Evolutionary conservation across 2,888 invertebrate genomes (phyloP), one percentile per base, ranked within the genome.

Genomic region (Atrina japonica): DNA sequence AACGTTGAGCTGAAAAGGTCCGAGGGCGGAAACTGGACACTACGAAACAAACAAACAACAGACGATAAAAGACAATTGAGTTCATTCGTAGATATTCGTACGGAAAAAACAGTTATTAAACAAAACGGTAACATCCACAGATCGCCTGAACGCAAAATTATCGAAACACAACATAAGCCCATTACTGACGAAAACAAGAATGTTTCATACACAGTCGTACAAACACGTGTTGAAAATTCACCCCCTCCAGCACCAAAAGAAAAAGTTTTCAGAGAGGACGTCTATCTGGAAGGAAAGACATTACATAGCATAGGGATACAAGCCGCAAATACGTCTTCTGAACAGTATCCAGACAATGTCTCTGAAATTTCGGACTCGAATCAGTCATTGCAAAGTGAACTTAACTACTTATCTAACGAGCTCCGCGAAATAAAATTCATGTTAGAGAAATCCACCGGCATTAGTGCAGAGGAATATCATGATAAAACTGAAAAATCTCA

Each of bases 11-110:
- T 77, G 5, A 74, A 60, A 41, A 69, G 75, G 18, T 61, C 75
- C 6, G 82, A 82, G 1, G 82, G 81, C 58, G 83, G 82, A 35
- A 86, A 86, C 72, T 86, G 86, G 86, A 86, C 86, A 3, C 70
- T 85, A n/a, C 74, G 81, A 16, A 71, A 67, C n/a, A 59, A 81
- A 76, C 49, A 69, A 59, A 9, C 58, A 41, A 70, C 70, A 14
- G 71, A 73, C 21, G 59, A 76, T 5, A 81, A 81, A 65, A 70
- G 81, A 27, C 79, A 81, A 55, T 64, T 81, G 1, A 76, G 68
- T 40, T 68, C 70, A n/a, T 40, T 79, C 1, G 77, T 81, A 0
- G 71, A 81, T 52, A 66, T 78, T n/a, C 71, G 74, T n/a, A 70
- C 56, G 1, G 76, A 67, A 5, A 75, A 66, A 29, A 27, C 61